phyloP scores from a whole-genome alignment of 2,888 invertebrate genomes.

The Aspidapion aeneum region DNA sequence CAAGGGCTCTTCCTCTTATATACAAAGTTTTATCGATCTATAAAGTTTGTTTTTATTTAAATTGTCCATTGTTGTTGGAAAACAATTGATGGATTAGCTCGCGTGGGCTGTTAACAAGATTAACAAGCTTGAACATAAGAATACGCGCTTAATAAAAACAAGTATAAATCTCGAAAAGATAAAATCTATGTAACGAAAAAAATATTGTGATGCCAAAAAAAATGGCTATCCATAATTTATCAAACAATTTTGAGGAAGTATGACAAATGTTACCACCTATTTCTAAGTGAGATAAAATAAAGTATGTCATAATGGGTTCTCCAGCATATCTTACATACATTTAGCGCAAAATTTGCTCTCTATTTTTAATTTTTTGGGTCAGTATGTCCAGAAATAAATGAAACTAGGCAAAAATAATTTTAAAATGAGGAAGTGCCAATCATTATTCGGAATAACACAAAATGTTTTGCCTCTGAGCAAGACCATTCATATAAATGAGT shows the following conservation, averaged over 20 bases:
- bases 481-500: background rate
- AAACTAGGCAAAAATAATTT: background rate
- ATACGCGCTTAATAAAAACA: no score
- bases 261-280: no score
- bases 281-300: no score
- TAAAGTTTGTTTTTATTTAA: background rate
- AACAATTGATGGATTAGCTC: background rate
- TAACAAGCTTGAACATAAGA: no score
- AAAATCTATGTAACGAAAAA: no score
- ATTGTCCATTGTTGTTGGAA: background rate
- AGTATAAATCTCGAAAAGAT: no score
- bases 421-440: background rate
- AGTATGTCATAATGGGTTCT: no score
- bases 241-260: no score
- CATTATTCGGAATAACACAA: no score
- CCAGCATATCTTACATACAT: no score
- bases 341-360: constrained; percentile 4
- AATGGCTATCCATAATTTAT: no score
- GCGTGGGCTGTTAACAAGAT: background rate
- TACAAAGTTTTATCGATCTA: background rate
- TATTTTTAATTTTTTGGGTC: constrained; percentile 18
- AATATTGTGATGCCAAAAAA: no score
- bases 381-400: constrained; percentile 14
- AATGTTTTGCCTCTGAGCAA: background rate
- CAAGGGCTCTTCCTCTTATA: background rate